Evolutionary conservation across 1,140 invertebrate species (phyloP).

Genomic region (Neodiprion fabricii): DNA sequence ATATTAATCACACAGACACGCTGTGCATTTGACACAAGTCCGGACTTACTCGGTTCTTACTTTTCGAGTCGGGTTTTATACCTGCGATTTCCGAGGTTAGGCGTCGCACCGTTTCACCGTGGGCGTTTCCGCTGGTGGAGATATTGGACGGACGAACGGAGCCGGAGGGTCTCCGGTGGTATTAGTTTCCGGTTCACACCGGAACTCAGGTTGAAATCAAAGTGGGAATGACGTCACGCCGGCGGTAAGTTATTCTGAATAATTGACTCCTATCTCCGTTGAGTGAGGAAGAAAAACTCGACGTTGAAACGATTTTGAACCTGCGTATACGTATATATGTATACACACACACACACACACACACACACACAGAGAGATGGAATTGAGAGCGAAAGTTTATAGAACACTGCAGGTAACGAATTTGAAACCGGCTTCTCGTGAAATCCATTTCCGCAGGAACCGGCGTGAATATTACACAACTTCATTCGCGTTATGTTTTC

Average conservation of each 20-base stretch:
- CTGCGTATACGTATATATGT: no score
- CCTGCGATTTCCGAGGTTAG: background rate
- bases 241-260: background rate
- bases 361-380: no score
- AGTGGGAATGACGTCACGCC: background rate
- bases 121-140: background rate
- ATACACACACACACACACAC: no score
- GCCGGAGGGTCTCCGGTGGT: background rate
- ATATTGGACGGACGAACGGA: background rate
- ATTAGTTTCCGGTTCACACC: background rate
- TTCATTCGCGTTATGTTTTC: no score
- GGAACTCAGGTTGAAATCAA: background rate
- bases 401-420: no score
- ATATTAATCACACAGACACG: background rate
- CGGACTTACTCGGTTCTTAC: background rate
- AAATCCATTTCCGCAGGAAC: no score
- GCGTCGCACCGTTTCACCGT: background rate
- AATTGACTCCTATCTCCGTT: background rate
- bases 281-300: background rate
- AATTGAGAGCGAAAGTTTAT: no score
- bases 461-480: no score
- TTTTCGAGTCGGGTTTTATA: background rate
- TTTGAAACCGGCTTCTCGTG: no score
- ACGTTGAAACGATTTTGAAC: no score
- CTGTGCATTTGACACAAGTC: background rate